A percentile compares a stretch with the other conserved stretches of the same genome.
These are phyloP conservation scores for Hirtodrosophila duncani DNA, from an alignment of 2,888 invertebrate species.

Conservation along the genomic window DNA sequence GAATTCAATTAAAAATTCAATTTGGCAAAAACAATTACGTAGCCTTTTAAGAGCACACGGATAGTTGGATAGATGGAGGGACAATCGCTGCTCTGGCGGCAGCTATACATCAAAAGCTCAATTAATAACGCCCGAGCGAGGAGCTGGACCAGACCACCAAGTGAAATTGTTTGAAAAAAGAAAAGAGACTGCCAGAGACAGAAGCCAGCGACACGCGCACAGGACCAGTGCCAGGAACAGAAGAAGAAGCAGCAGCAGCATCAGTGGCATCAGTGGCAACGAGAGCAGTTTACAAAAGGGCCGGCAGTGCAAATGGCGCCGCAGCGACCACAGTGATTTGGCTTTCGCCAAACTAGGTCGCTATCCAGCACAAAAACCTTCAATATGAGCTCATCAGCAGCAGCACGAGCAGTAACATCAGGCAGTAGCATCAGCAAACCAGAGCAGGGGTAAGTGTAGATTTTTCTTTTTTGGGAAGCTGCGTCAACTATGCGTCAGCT, in stretches of 20 bases:
- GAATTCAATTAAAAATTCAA: slow-evolving; percentile 63
- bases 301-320: slow-evolving; percentile 67
- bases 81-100: slow-evolving; percentile 43
- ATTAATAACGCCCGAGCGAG: slow-evolving; percentile 64
- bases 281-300: slow-evolving; percentile 53
- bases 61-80: slow-evolving; percentile 25
- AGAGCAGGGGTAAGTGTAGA: slow-evolving; percentile 28
- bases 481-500: slow-evolving; percentile 52
- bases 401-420: slow-evolving; percentile 25
- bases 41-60: slow-evolving; percentile 39
- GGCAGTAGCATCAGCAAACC: not conserved
- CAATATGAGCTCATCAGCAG: slow-evolving; percentile 68
- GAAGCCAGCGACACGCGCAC: not conserved
- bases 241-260: slow-evolving; percentile 14
- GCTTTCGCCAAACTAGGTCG: slow-evolving; percentile 72
- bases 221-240: slow-evolving; percentile 14
- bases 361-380: slow-evolving; percentile 55
- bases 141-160: slow-evolving; percentile 55
- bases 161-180: slow-evolving; percentile 32
- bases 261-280: not conserved
- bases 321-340: slow-evolving; percentile 73
- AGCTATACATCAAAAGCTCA: slow-evolving; percentile 56
- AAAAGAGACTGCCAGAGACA: not conserved
- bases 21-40: slow-evolving; percentile 45
- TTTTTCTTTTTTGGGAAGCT: slow-evolving; percentile 39